Conservation (phyloP, 2,797 vertebrate species). For the Spatula versicolor region DNA sequence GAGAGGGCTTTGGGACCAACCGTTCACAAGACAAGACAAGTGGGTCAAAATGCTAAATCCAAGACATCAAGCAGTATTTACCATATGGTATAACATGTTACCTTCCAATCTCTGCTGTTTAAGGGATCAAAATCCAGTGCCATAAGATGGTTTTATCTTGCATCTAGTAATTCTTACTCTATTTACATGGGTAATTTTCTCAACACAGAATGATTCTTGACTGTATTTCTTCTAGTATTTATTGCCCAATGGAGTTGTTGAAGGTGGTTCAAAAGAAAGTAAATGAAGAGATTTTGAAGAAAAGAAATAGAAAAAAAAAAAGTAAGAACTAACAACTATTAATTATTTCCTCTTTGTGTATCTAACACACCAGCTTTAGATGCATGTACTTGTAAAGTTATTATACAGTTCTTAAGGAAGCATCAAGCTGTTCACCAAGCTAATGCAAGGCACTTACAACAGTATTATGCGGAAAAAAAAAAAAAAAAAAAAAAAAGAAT, state of each 20-base stretch:
- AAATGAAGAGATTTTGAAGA: background rate
- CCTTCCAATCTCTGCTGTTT: background rate
- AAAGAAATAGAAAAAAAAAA: background rate
- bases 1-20: background rate
- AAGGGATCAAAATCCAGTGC: background rate
- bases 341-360: conserved; percentile 20
- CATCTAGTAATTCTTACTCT: background rate
- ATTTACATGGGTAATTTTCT: conserved; percentile 9
- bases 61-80: background rate
- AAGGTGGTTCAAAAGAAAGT: background rate
- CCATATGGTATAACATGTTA: background rate
- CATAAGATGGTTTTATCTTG: background rate
- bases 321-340: background rate
- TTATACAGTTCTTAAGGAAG: background rate
- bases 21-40: background rate
- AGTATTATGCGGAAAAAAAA: background rate
- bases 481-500: background rate
- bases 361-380: background rate
- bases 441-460: background rate
- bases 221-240: background rate
- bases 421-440: background rate
- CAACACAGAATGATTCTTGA: background rate
- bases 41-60: background rate
- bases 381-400: background rate
- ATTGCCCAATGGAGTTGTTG: background rate